Evolutionary conservation across 2,888 invertebrate genomes (phyloP), one percentile per base, ranked within the genome.

Genomic region (Melanotus villosus): DNA sequence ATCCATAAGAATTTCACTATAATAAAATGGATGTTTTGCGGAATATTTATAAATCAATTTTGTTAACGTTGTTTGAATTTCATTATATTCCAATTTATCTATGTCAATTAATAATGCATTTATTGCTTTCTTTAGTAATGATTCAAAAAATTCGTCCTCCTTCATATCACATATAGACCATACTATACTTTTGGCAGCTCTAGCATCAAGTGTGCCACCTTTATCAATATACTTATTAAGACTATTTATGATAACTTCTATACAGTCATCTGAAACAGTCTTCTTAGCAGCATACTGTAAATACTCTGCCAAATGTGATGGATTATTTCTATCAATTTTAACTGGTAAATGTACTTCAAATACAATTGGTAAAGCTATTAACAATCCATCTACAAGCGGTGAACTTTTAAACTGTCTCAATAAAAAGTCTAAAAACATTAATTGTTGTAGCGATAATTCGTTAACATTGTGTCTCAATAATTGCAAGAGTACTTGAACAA

Each of bases 401-500:
- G 86, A 87, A 1, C 75, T 76, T 30, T 87, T 82, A 38, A 87
- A 83, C 54, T 88, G 87, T 1, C 81, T 78, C 0, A 93, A 78
- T 5, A 92, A 75, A 77, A 88, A 90, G 78, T 91, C 87, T 12
- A 91, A 62, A 78, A 90, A 91, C 76, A 89, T 87, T 26, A 92
- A 88, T 75, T 92, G 89, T 1, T 87, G 82, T 18, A 91, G 80
- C 68, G 85, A 87, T 9, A 93, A 78, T 38, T 87, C 79, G 80
- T 92, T 92, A 9, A 92, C 85, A 70, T 88, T 87, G 59, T 87
- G 85, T 45, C 90, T 83, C 12, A 93, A 81, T 36, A 91, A 82
- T 78, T 92, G 90, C 9, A 93, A 84, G 68, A 92, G 81, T 0
- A 88, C 87, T 81, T 91, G 90, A 14, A 89, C 84, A 23, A 93